These are phyloP conservation scores for Sarcophaga bullata DNA, from an alignment of 1,140 invertebrate species.

Conservation along the genomic window DNA sequence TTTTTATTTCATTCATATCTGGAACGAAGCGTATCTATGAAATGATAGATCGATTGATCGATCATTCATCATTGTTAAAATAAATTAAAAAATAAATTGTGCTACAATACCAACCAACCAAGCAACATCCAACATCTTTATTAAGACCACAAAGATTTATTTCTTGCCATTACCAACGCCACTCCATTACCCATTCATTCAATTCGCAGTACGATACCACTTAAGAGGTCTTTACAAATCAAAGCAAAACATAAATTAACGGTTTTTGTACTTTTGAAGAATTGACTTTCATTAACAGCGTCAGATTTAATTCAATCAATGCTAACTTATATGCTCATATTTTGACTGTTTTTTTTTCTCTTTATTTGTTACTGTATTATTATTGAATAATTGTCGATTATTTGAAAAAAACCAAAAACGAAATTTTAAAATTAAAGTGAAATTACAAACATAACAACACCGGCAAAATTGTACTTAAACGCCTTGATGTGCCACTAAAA, in stretches of 20 bases:
- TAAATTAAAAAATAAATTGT: background rate
- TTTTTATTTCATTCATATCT: background rate
- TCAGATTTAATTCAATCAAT: slow-evolving; percentile 24
- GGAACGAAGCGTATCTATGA: background rate
- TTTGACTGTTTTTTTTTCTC: background rate
- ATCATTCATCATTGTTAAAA: background rate
- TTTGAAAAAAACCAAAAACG: background rate
- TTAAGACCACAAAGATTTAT: background rate
- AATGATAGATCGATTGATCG: background rate
- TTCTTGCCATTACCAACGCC: background rate
- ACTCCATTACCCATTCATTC: too few species aligned
- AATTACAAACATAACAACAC: slow-evolving; percentile 10
- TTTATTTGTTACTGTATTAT: background rate
- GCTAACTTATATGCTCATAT: background rate
- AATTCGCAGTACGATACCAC: too few species aligned
- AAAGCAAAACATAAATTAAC: background rate
- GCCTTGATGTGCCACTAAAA: background rate
- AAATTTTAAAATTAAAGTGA: slow-evolving; percentile 30
- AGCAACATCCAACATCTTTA: background rate
- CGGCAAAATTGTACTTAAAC: slow-evolving; percentile 3
- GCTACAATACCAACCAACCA: too few species aligned
- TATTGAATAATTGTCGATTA: slow-evolving; percentile 39
- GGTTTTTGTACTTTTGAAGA: background rate
- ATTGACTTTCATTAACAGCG: slow-evolving; percentile 10
- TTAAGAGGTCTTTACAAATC: background rate